Conservation (phyloP, 1,140 invertebrate species). For the Portunus trituberculatus region DNA sequence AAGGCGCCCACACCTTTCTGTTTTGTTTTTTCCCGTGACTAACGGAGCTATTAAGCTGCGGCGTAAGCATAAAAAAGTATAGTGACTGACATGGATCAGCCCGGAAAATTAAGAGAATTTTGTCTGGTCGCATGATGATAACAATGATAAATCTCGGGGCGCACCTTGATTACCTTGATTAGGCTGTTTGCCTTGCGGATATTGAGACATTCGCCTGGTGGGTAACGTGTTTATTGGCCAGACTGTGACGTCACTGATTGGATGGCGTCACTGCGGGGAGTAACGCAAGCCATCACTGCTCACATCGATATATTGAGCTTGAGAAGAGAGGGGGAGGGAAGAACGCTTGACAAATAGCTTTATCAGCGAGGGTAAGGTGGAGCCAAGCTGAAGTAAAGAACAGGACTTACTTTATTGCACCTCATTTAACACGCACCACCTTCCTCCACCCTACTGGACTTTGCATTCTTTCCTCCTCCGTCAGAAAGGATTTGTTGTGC, state of each 20-base stretch:
- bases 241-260: background rate
- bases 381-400: too few relatives aligned
- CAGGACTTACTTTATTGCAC: too few relatives aligned
- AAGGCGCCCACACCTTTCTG: too few relatives aligned
- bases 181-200: background rate
- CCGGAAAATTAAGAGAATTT: background rate
- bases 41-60: too few relatives aligned
- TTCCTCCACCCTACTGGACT: too few relatives aligned
- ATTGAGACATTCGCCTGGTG: background rate
- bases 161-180: background rate
- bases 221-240: background rate
- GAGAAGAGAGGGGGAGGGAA: background rate
- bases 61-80: too few relatives aligned
- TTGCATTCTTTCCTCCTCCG: too few relatives aligned
- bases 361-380: background rate
- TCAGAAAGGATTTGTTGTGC: too few relatives aligned
- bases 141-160: background rate
- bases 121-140: background rate
- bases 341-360: background rate
- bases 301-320: background rate
- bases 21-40: too few relatives aligned
- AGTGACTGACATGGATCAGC: background rate
- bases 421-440: too few relatives aligned
- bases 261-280: background rate
- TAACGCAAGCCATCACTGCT: slow-evolving; percentile 6